Percentiles rank a stretch among this genome's conserved stretches.
These are phyloP conservation scores for Pseudomyrmex cubaensis DNA, from an alignment of 1,140 invertebrate genomes.

Conservation along the genomic window DNA sequence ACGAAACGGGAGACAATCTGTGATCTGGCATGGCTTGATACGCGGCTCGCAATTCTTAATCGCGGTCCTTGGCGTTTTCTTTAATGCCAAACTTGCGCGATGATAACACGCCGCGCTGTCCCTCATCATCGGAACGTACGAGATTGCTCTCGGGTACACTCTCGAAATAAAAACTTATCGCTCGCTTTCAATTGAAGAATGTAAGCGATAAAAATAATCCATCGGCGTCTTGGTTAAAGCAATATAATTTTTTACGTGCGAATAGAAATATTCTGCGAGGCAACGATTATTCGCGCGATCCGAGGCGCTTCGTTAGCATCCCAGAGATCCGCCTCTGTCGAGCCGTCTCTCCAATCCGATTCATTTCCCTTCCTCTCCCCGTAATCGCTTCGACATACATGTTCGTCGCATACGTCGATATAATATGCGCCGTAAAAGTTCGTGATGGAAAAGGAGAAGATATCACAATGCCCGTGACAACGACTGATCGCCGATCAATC, in stretches of 20 bases:
- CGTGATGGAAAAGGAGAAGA: constrained; percentile 39
- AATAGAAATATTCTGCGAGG: background rate
- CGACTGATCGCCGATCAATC: constrained; percentile 60
- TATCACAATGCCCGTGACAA: constrained; percentile 34
- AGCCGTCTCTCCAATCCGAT: background rate
- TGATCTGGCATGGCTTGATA: constrained; percentile 35
- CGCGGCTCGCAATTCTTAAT: constrained; percentile 36
- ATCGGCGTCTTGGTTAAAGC: no score
- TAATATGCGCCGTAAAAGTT: constrained; percentile 48
- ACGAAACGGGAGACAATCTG: constrained; percentile 51
- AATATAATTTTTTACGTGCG: background rate
- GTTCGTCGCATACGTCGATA: constrained; percentile 36
- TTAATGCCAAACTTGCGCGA: background rate
- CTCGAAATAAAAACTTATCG: no score
- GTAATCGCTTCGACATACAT: constrained; percentile 4
- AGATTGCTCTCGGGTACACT: no score
- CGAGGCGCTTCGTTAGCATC: background rate
- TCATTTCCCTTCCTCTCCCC: background rate
- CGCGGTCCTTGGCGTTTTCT: background rate
- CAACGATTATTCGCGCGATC: background rate
- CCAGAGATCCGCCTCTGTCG: background rate
- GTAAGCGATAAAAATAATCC: background rate
- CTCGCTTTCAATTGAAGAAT: no score
- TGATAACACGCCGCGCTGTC: constrained; percentile 2
- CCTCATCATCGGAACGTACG: no score